Conservation (phyloP, 2,888 invertebrate genomes). For the Pyrgus malvae region DNA sequence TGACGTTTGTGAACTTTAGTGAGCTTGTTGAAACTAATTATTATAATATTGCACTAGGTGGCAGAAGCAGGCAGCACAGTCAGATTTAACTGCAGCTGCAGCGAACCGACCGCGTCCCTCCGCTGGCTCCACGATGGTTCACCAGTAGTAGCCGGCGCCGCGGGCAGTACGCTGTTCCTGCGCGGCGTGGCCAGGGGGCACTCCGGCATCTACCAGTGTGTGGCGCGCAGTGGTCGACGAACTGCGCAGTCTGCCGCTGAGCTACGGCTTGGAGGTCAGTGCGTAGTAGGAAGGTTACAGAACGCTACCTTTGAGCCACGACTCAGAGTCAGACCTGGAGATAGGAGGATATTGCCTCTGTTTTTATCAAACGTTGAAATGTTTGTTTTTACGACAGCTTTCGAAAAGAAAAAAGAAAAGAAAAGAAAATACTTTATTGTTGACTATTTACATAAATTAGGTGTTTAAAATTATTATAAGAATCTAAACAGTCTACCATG, state of each 20-base stretch:
- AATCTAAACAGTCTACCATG: too few species aligned
- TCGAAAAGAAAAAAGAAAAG: too few species aligned
- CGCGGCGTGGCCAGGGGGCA: constrained; percentile 85
- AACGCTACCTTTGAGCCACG: background rate
- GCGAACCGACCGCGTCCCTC: constrained; percentile 64
- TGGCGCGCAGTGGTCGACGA: constrained; percentile 86
- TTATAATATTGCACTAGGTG: constrained; percentile 56
- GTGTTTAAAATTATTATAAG: too few species aligned
- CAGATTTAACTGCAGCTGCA: constrained; percentile 85
- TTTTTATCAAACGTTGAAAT: too few species aligned
- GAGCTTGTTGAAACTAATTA: too few species aligned
- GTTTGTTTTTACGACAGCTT: too few species aligned
- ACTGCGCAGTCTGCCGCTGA: constrained; percentile 89
- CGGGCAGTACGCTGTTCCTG: constrained; percentile 46
- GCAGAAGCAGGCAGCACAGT: constrained; percentile 86
- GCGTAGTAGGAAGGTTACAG: background rate
- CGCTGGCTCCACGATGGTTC: constrained; percentile 88
- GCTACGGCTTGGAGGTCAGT: constrained; percentile 88
- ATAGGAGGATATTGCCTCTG: too few species aligned
- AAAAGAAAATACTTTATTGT: too few species aligned
- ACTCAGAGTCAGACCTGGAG: too few species aligned
- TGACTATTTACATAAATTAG: too few species aligned
- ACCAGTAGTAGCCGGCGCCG: constrained; percentile 57
- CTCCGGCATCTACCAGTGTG: constrained; percentile 93
- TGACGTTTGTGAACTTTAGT: too few species aligned